Conservation (phyloP, 30 jellyfish, hydroid and myxozoan species). For the Pelagia noctiluca region DNA sequence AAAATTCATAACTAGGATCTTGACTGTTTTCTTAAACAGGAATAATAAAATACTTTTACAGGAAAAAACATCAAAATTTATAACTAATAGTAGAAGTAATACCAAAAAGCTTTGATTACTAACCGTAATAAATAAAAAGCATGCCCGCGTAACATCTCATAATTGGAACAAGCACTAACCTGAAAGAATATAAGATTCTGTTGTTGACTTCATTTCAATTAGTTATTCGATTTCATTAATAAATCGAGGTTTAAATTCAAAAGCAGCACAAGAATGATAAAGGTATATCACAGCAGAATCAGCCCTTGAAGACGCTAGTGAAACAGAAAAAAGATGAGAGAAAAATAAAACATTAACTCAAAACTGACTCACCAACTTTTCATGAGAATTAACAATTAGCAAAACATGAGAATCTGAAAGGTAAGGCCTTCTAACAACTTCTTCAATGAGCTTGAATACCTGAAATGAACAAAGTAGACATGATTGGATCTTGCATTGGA, state of each 20-base stretch:
- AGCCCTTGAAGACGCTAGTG: neutral
- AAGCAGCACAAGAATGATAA: too few relatives aligned
- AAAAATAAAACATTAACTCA: too few relatives aligned
- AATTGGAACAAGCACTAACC: conserved; percentile 22
- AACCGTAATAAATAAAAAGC: conserved; percentile 28
- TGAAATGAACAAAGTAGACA: conserved; percentile 10
- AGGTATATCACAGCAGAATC: too few relatives aligned
- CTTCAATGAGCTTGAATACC: conserved; percentile 33
- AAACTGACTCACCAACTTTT: conserved; percentile 14
- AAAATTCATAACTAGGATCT: too few relatives aligned
- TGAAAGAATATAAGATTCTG: neutral
- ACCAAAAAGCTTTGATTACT: neutral
- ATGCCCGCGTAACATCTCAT: neutral
- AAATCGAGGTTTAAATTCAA: too few relatives aligned
- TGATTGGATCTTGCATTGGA: too few relatives aligned
- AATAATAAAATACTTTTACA: too few relatives aligned
- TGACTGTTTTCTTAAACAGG: too few relatives aligned
- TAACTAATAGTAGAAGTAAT: neutral
- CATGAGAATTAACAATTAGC: neutral
- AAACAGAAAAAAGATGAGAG: neutral
- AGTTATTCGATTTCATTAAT: too few relatives aligned
- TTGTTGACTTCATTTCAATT: too few relatives aligned
- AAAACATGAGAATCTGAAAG: neutral
- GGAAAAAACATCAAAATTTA: neutral
- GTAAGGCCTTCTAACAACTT: conserved; percentile 18